These are phyloP conservation scores for Notolabrus celidotus DNA, from an alignment of 2,797 vertebrate genomes.

Conservation along the genomic window DNA sequence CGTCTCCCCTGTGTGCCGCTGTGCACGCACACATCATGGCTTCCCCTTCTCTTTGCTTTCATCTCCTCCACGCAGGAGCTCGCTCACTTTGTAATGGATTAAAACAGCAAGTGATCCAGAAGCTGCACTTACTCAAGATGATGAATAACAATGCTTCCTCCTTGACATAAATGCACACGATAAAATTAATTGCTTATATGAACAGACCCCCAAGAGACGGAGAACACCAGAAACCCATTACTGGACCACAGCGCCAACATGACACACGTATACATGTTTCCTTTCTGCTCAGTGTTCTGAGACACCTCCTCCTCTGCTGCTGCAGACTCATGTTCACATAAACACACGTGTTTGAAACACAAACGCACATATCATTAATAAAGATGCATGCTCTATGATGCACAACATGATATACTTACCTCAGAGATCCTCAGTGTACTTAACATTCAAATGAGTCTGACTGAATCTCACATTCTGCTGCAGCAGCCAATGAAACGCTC, in stretches of 20 bases:
- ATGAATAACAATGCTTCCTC: conserved; percentile 66
- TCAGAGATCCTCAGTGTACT: background rate
- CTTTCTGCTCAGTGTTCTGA: conserved; percentile 31
- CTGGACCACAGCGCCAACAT: conserved; percentile 42
- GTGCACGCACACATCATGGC: conserved; percentile 14
- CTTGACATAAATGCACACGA: conserved; percentile 71
- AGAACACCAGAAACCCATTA: conserved; percentile 56
- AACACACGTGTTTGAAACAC: background rate
- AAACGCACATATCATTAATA: conserved; percentile 5
- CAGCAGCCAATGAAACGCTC: background rate
- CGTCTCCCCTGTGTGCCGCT: conserved; percentile 14
- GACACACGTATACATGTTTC: conserved; percentile 26
- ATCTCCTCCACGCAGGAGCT: conserved; percentile 25
- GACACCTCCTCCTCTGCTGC: background rate
- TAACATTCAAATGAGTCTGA: background rate
- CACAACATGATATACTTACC: background rate
- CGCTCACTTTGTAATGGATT: conserved; percentile 65
- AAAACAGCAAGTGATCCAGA: conserved; percentile 61
- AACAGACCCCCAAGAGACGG: conserved; percentile 47
- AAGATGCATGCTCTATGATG: background rate
- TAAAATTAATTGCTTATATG: conserved; percentile 70
- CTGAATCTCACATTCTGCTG: background rate
- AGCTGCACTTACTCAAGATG: conserved; percentile 68
- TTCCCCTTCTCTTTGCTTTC: conserved; percentile 26
- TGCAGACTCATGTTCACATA: background rate